Evolutionary conservation across 2,888 invertebrate species (phyloP).

Genomic region (Galerucella pusilla): DNA sequence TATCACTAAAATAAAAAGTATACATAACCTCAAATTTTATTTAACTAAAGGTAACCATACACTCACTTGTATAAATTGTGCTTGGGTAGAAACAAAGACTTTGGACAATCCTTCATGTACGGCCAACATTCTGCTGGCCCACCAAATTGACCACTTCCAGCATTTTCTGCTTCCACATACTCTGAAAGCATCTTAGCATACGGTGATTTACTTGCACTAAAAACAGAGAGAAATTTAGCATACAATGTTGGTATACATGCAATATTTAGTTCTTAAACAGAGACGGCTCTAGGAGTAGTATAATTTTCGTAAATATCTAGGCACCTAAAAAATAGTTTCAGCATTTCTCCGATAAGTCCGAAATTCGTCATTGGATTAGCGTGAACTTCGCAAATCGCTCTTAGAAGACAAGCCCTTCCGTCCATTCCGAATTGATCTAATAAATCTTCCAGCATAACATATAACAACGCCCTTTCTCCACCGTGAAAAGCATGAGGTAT

Average conservation of each 20-base stretch:
- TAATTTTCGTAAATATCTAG: conserved; percentile 55
- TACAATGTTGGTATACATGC: not conserved
- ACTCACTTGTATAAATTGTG: conserved; percentile 68
- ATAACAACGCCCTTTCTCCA: conserved; percentile 84
- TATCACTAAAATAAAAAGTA: conserved; percentile 44
- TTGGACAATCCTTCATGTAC: conserved; percentile 84
- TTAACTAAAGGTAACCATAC: not conserved
- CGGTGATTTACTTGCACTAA: conserved; percentile 84
- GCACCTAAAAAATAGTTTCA: conserved; percentile 85
- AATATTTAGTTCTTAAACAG: no score
- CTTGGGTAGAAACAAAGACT: conserved; percentile 77
- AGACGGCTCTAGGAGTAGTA: no score
- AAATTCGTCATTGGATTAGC: conserved; percentile 81
- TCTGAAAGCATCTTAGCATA: conserved; percentile 78
- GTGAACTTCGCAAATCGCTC: conserved; percentile 89
- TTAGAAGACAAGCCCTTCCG: conserved; percentile 82
- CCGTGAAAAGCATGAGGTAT: conserved; percentile 75
- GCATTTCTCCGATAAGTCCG: conserved; percentile 84
- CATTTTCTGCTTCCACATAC: conserved; percentile 83
- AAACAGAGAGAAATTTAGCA: conserved; percentile 40
- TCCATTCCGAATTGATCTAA: conserved; percentile 83
- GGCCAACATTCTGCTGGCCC: conserved; percentile 85
- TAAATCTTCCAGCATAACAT: conserved; percentile 82
- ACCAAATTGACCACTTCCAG: conserved; percentile 73
- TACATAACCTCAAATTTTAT: conserved; percentile 20